Percentiles rank a stretch among this genome's conserved stretches.
These are phyloP conservation scores for Pachyramphus minor DNA, from an alignment of 2,113 vertebrate species.

Conservation along the genomic window DNA sequence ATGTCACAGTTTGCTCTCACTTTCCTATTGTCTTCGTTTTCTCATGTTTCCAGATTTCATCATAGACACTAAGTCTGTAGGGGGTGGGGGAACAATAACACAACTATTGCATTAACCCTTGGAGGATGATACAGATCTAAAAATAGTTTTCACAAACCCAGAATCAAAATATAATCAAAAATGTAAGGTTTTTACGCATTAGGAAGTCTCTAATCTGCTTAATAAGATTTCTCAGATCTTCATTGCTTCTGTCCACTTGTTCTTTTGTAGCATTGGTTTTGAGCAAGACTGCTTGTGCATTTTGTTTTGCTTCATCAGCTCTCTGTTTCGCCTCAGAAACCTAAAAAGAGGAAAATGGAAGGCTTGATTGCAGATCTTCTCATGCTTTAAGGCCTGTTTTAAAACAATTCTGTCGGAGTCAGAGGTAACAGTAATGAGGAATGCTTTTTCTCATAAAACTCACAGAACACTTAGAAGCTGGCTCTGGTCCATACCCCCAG, in stretches of 20 bases:
- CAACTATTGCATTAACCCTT: neutral
- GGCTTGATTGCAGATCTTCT: neutral
- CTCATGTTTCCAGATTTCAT: neutral
- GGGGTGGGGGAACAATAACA: neutral
- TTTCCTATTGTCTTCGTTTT: neutral
- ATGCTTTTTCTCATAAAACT: slow-evolving; percentile 22
- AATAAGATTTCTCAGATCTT: slow-evolving; percentile 90
- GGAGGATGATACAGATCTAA: neutral
- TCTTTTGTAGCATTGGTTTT: slow-evolving; percentile 91
- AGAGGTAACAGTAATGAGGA: neutral
- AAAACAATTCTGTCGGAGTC: neutral
- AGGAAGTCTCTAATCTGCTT: slow-evolving; percentile 92
- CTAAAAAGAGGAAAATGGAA: slow-evolving; percentile 61
- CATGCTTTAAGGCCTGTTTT: neutral
- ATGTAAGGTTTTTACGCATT: slow-evolving; percentile 78
- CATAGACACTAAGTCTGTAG: neutral
- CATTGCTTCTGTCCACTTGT: slow-evolving; percentile 86
- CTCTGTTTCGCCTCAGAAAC: slow-evolving; percentile 89
- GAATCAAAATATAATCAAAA: neutral
- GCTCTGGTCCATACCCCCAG: neutral
- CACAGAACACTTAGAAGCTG: slow-evolving; percentile 16
- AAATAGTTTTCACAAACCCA: neutral
- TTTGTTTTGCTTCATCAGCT: slow-evolving; percentile 90
- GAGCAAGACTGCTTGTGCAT: slow-evolving; percentile 83
- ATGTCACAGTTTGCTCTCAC: neutral